Base-by-base conservation (phyloP, 2,888 invertebrate genomes). In the Carabus problematicus region DNA sequence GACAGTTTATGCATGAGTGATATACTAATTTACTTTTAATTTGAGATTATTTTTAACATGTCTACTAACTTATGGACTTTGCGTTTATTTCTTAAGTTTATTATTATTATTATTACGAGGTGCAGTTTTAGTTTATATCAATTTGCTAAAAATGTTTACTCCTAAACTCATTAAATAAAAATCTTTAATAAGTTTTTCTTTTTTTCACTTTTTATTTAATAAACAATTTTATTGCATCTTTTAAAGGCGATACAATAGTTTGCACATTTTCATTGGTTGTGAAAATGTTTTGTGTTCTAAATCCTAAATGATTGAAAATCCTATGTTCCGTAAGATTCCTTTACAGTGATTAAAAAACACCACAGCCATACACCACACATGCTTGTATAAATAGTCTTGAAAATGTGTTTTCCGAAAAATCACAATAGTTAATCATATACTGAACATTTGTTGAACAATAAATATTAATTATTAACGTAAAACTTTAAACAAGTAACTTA, bases 1-100 rank as follows among this genome's bases (percentile, higher is more conserved):
- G 52, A 52, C 52, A 52, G 52, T 56, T 39, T 56, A 56, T 68
- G 68, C 68, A 68, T 68, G 68, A 68, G 68, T 68, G 68, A 68
- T 68, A 67, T 67, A 68, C 60, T 68, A 68, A 68, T 68, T 58
- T 59, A 59, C 41, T 61, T 61, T 66, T 68, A 68, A 54, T 61
- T 68, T 68, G 68, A 68, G 68, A 68, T 68, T 68, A 68, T 68
- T 68, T 64, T 68, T 68, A 68, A 68, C 60, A 47, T 54, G 54
- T 68, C 59, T 67, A 60, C 68, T 68, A 68, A 68, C 60, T 49
- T 60, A 68, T 61, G 42, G 60, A 68, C 59, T 49, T 56, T 59
- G 16, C 47, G 60, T 68, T 61, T 54, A 59, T 39, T 56, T 56
- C 66, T 56, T 66, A 59, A 66, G 58, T 43, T 66, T 61, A 68